Percentiles rank a stretch among this genome's conserved stretches.
Evolutionary conservation across 2,113 vertebrate species (phyloP).

Genomic region (Alouatta palliata): DNA sequence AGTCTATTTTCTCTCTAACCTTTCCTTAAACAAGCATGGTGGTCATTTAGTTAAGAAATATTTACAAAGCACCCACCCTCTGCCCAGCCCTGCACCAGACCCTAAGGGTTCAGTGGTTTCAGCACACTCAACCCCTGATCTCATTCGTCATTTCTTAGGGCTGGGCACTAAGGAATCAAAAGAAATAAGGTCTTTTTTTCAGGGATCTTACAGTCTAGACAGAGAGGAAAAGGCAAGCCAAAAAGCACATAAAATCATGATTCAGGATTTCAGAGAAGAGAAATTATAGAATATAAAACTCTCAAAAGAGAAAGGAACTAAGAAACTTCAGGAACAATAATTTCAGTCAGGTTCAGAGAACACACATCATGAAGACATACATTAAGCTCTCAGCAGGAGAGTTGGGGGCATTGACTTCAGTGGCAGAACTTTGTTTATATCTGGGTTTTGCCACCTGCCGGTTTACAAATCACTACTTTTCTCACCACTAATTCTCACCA

Average conservation of each 20-base stretch:
- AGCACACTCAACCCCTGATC: not conserved
- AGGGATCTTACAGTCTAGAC: not conserved
- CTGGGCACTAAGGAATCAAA: not conserved
- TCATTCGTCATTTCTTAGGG: not conserved
- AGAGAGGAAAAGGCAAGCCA: not conserved
- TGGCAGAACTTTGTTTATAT: not conserved
- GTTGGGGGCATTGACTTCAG: accelerated
- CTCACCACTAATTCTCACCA: not conserved
- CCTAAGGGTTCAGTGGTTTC: no score
- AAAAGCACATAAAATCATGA: not conserved
- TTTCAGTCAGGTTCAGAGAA: not conserved
- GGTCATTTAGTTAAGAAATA: not conserved
- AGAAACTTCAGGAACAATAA: not conserved
- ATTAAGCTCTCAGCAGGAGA: not conserved
- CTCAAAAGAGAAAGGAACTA: not conserved
- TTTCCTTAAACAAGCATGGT: not conserved
- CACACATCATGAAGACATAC: not conserved
- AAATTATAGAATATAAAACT: not conserved
- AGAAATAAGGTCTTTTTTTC: not conserved
- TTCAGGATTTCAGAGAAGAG: slow-evolving; percentile 1
- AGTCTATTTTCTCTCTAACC: not conserved
- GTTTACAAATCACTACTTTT: not conserved
- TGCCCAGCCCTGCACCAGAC: not conserved
- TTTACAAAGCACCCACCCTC: not conserved
- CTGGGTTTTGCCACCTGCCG: not conserved